Conservation (phyloP, 2,113 vertebrate species). For the Trematomus loennbergii region DNA sequence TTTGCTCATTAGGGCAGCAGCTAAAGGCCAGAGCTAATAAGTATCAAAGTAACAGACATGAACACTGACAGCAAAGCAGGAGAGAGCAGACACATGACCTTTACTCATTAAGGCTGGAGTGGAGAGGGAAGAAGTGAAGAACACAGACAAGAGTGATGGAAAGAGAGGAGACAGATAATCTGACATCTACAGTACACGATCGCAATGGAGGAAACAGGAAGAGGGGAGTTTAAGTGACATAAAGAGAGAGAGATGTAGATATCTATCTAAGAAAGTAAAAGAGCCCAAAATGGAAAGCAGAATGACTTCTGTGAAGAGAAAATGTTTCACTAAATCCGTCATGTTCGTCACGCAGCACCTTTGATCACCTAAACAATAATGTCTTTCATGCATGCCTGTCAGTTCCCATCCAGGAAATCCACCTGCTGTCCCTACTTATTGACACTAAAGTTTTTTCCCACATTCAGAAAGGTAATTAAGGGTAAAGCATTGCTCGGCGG, state of each 20-base stretch:
- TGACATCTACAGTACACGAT: constrained; percentile 15
- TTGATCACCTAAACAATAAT: constrained; percentile 5
- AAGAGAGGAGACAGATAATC: constrained; percentile 3
- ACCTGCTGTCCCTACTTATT: constrained; percentile 7
- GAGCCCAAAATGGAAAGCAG: not conserved
- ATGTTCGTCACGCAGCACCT: not conserved
- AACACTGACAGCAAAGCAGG: constrained; percentile 61
- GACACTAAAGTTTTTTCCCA: constrained; percentile 1
- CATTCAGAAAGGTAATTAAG: constrained; percentile 38
- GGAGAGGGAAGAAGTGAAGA: constrained; percentile 22
- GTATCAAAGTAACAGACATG: constrained; percentile 52
- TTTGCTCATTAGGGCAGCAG: constrained; percentile 52
- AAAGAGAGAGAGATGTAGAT: not conserved
- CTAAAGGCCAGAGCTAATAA: constrained; percentile 73
- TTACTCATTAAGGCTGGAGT: constrained; percentile 52
- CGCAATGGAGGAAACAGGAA: constrained; percentile 25
- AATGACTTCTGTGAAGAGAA: not conserved
- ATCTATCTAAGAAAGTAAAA: not conserved
- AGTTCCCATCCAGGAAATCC: not conserved
- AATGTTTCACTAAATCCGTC: not conserved
- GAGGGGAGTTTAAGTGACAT: not conserved
- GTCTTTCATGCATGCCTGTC: not conserved
- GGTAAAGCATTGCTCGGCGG: constrained; percentile 24
- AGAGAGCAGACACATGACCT: constrained; percentile 65
- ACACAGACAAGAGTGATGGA: not conserved